A percentile compares a stretch with the other conserved stretches of the same genome.
Conservation (phyloP, 2,797 vertebrate genomes). For the Rhinella marina region DNA sequence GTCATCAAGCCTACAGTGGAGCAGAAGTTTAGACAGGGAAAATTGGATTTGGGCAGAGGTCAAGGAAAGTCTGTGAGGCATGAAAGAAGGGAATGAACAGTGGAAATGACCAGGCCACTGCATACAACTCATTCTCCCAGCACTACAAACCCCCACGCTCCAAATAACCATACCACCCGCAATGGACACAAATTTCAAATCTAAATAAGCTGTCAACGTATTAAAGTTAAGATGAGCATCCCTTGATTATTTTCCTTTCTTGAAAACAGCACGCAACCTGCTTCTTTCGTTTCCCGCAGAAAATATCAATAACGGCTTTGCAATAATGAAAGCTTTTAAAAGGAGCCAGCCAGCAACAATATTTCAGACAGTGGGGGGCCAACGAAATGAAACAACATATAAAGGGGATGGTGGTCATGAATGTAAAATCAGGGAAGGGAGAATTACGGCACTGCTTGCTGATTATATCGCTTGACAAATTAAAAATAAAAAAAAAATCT, state of each 20-base stretch:
- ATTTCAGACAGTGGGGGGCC: constrained; percentile 47
- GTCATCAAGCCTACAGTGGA: neutral
- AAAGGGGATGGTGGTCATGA: constrained; percentile 30
- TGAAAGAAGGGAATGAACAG: constrained; percentile 14
- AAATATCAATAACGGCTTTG: constrained; percentile 53
- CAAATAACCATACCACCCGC: constrained; percentile 8
- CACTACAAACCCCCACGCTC: neutral
- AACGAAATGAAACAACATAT: constrained; percentile 30
- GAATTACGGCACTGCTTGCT: constrained; percentile 19
- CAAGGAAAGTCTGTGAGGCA: neutral
- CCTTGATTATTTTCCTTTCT: constrained; percentile 52
- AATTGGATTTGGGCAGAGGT: neutral
- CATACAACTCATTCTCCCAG: neutral
- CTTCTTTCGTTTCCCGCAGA: constrained; percentile 42
- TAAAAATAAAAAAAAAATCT: neutral
- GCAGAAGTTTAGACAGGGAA: neutral
- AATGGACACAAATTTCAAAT: constrained; percentile 26
- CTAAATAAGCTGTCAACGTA: constrained; percentile 48
- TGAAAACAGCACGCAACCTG: constrained; percentile 28
- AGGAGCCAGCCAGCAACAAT: constrained; percentile 47
- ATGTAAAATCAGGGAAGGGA: constrained; percentile 19
- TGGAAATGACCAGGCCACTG: neutral
- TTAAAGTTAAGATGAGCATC: constrained; percentile 46
- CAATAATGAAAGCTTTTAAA: constrained; percentile 57
- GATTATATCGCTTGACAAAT: constrained; percentile 20